phyloP scores from a whole-genome alignment of 2,888 invertebrate genomes.

The Vesta saturnalis region DNA sequence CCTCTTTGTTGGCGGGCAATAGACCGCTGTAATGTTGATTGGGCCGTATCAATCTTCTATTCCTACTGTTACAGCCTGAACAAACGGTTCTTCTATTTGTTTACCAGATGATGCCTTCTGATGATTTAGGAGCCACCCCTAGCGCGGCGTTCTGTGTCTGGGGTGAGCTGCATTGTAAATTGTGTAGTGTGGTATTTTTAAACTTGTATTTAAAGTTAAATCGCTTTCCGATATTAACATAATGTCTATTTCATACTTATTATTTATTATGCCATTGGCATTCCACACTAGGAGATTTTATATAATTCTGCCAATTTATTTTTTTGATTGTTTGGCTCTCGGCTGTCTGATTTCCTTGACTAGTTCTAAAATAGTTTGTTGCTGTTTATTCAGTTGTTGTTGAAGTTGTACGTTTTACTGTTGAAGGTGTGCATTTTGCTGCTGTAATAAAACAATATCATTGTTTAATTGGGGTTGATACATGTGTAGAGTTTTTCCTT shows the following conservation, averaged over 20 bases:
- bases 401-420: background rate
- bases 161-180: background rate
- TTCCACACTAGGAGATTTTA: background rate
- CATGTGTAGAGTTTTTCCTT: background rate
- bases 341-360: background rate
- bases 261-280: background rate
- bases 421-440: background rate
- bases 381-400: background rate
- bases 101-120: background rate
- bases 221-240: too few species aligned
- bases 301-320: background rate
- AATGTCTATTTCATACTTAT: background rate
- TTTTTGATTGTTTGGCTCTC: background rate
- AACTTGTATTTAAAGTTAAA: background rate
- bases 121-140: background rate
- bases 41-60: conserved; percentile 6
- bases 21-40: conserved; percentile 18
- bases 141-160: background rate
- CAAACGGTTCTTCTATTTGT: conserved; percentile 14
- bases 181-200: background rate
- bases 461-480: background rate
- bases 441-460: background rate
- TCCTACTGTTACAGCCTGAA: background rate
- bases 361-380: background rate
- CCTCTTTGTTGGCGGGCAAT: background rate